Percentiles rank a stretch among this genome's conserved stretches.
phyloP scores from a whole-genome alignment of 2,888 invertebrate species.

The Chrysomela aeneicollis region DNA sequence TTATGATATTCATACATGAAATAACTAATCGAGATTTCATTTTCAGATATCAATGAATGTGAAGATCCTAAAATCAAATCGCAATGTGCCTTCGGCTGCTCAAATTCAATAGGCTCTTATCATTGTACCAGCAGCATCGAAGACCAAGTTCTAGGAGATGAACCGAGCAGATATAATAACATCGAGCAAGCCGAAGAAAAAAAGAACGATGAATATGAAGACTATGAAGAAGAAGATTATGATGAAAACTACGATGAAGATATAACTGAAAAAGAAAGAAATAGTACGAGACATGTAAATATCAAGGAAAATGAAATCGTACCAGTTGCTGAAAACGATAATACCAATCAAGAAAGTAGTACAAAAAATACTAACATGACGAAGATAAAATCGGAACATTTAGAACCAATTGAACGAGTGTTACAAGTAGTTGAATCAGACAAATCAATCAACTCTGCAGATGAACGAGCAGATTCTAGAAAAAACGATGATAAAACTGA shows the following conservation, averaged over 20 bases:
- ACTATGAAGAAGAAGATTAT: constrained; percentile 39
- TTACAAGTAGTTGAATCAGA: constrained; percentile 1
- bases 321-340: background rate
- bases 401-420: background rate
- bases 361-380: background rate
- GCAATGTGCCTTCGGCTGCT: constrained; percentile 65
- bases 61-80: constrained; percentile 57
- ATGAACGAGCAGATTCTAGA: background rate
- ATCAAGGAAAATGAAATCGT: background rate
- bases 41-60: constrained; percentile 73
- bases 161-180: constrained; percentile 36
- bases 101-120: constrained; percentile 72
- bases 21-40: too few species aligned
- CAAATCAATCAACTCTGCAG: background rate
- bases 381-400: background rate
- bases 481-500: constrained; percentile 38
- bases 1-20: too few species aligned
- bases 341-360: background rate
- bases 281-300: background rate
- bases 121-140: constrained; percentile 53
- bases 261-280: constrained; percentile 27
- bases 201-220: constrained; percentile 39
- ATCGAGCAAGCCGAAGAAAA: constrained; percentile 37
- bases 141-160: constrained; percentile 36
- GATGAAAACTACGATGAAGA: constrained; percentile 40